phyloP scores from a whole-genome alignment of 2,888 invertebrate species.

The Euplagia quadripunctaria region DNA sequence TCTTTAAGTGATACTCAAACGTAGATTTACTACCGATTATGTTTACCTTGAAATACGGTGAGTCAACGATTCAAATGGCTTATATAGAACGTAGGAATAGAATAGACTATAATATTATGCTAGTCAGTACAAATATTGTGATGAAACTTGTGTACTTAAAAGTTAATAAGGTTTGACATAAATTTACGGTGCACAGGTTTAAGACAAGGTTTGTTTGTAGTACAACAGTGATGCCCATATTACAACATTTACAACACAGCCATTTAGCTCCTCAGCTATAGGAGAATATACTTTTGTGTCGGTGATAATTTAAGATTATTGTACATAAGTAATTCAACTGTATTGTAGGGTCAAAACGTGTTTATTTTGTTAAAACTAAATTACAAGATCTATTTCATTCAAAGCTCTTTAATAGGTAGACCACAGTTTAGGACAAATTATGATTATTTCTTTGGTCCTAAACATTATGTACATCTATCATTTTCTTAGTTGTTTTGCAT shows the following conservation, averaged over 20 bases:
- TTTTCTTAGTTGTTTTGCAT: no score
- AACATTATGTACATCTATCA: no score
- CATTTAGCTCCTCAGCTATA: no score
- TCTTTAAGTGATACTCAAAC: background rate
- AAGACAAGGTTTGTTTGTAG: background rate
- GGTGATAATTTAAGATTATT: no score
- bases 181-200: background rate
- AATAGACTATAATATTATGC: background rate
- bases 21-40: background rate
- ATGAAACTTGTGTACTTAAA: background rate
- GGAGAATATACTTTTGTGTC: no score
- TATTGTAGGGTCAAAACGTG: no score
- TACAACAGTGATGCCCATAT: background rate
- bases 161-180: background rate
- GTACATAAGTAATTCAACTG: no score
- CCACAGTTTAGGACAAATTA: no score
- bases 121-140: background rate
- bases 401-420: no score
- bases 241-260: background rate
- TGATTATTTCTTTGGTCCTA: no score
- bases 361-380: no score
- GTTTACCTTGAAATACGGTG: slow-evolving; percentile 4
- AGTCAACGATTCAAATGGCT: background rate
- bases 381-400: no score
- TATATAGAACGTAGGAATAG: background rate